Evolutionary conservation across 2,113 vertebrate genomes (phyloP).

Genomic region (Hemibagrus wyckioides): DNA sequence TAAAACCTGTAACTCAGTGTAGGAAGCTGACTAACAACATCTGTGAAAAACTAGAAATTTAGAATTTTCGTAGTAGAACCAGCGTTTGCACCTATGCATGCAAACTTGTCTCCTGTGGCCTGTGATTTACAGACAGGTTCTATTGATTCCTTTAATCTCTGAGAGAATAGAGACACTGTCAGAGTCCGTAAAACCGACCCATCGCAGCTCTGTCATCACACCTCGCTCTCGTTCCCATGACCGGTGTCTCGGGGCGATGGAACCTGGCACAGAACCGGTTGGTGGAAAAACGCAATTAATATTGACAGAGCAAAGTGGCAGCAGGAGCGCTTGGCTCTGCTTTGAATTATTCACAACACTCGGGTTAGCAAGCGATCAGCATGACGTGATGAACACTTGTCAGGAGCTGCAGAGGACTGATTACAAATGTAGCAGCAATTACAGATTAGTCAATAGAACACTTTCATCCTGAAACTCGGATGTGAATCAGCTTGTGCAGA

Average conservation of each 20-base stretch:
- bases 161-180: slow-evolving; percentile 3
- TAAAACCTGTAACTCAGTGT: not conserved
- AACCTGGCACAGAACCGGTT: slow-evolving; percentile 35
- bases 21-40: not conserved
- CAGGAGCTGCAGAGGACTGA: slow-evolving; percentile 19
- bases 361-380: slow-evolving; percentile 17
- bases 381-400: slow-evolving; percentile 46
- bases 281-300: slow-evolving; percentile 48
- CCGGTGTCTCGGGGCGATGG: not conserved
- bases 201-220: slow-evolving; percentile 38
- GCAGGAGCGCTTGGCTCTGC: slow-evolving; percentile 25
- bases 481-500: not conserved
- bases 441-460: not conserved
- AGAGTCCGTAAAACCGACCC: not conserved
- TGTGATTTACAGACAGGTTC: not conserved
- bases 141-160: not conserved
- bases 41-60: not conserved
- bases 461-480: not conserved
- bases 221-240: slow-evolving; percentile 20
- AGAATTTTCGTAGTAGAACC: not conserved
- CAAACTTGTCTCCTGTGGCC: not conserved
- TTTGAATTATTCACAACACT: slow-evolving; percentile 49
- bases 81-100: not conserved
- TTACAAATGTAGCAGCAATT: slow-evolving; percentile 43
- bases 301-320: slow-evolving; percentile 50